Percentiles rank a stretch among this genome's conserved stretches.
These are phyloP conservation scores for Apistogramma diplotaenia DNA, from an alignment of 2,113 vertebrate species.

Conservation along the genomic window DNA sequence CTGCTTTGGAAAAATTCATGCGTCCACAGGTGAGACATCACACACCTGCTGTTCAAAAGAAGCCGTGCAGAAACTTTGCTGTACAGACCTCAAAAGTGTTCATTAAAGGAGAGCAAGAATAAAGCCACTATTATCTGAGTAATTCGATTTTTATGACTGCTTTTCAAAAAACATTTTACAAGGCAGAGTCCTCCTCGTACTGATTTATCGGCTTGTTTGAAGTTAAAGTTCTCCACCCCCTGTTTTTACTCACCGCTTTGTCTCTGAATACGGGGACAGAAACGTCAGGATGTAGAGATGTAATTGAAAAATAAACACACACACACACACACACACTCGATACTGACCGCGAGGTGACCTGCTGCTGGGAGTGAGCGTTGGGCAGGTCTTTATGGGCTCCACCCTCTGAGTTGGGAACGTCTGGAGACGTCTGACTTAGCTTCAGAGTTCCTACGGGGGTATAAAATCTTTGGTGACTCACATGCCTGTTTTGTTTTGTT, in stretches of 20 bases:
- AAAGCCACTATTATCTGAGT: background rate
- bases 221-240: background rate
- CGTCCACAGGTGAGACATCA: background rate
- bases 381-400: slow-evolving; percentile 79
- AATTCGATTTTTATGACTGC: background rate
- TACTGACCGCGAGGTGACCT: slow-evolving; percentile 81
- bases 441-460: slow-evolving; percentile 77
- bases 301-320: background rate
- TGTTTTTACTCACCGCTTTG: background rate
- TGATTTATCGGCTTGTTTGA: no score
- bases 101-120: background rate
- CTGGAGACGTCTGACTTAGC: slow-evolving; percentile 89
- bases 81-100: background rate
- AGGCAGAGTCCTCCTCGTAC: background rate
- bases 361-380: slow-evolving; percentile 87
- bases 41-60: background rate
- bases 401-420: slow-evolving; percentile 78
- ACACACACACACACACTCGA: background rate
- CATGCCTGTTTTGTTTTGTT: background rate
- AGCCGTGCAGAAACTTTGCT: background rate
- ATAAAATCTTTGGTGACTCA: slow-evolving; percentile 1
- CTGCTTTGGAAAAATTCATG: background rate
- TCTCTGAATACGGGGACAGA: background rate
- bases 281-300: background rate
- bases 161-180: background rate